These are phyloP conservation scores for Nemopilema nomurai DNA, from an alignment of 30 jellyfish, hydroid and myxozoan species.

Conservation along the genomic window DNA sequence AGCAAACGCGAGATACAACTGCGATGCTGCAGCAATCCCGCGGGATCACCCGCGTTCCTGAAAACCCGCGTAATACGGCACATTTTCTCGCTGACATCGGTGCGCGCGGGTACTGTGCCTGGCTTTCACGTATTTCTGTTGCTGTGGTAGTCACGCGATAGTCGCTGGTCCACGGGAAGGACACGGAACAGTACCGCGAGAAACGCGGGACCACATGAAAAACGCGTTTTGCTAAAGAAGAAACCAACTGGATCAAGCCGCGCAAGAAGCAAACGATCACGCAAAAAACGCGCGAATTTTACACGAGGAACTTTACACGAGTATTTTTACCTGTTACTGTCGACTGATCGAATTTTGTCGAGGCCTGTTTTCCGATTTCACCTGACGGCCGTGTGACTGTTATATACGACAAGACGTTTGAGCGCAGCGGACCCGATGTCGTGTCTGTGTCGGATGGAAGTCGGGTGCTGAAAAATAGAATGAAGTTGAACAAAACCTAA, in stretches of 20 bases:
- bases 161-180: background rate
- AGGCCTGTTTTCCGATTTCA: constrained; percentile 25
- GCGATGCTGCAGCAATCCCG: background rate
- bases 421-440: constrained; percentile 34
- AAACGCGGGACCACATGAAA: too few species aligned
- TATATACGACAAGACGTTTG: constrained; percentile 53
- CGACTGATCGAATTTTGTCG: constrained; percentile 14
- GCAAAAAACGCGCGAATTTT: background rate
- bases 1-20: background rate
- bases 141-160: background rate
- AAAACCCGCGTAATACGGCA: background rate
- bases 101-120: too few species aligned
- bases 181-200: too few species aligned
- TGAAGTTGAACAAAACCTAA: background rate
- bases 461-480: constrained; percentile 28
- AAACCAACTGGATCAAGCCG: too few species aligned
- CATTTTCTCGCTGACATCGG: too few species aligned
- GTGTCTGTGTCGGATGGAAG: background rate
- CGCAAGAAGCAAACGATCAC: too few species aligned
- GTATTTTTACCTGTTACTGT: constrained; percentile 19
- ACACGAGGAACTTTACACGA: too few species aligned
- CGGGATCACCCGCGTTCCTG: background rate
- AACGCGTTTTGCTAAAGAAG: too few species aligned
- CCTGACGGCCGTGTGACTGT: constrained; percentile 69
- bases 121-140: too few species aligned